A percentile compares a stretch with the other conserved stretches of the same genome.
Evolutionary conservation across 2,888 invertebrate species (phyloP).

Genomic region (Pherbina coryleti): DNA sequence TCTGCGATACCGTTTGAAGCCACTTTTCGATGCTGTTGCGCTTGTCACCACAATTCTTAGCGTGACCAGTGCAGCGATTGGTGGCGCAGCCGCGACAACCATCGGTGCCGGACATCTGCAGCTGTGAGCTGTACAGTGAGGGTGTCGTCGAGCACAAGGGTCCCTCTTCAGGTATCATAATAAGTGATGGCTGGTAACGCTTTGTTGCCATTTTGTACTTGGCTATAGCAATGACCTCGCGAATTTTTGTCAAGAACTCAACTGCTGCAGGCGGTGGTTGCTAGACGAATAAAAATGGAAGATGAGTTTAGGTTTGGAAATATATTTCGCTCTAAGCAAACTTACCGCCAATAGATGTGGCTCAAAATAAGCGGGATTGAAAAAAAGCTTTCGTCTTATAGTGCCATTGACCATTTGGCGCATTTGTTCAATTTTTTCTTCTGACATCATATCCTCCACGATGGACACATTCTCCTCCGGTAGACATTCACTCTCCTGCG

Average conservation of each 20-base stretch:
- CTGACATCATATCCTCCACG: slow-evolving; percentile 79
- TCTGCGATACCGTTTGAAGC: slow-evolving; percentile 78
- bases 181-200: slow-evolving; percentile 82
- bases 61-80: slow-evolving; percentile 59
- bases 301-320: too few species aligned
- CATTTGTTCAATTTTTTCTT: slow-evolving; percentile 76
- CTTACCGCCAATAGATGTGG: slow-evolving; percentile 85
- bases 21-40: slow-evolving; percentile 81
- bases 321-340: slow-evolving; percentile 29
- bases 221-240: slow-evolving; percentile 90
- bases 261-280: slow-evolving; percentile 91
- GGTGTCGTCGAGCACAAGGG: slow-evolving; percentile 53
- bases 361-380: slow-evolving; percentile 93
- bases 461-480: slow-evolving; percentile 90
- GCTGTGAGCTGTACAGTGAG: slow-evolving; percentile 71
- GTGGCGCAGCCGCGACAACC: slow-evolving; percentile 54
- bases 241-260: slow-evolving; percentile 89
- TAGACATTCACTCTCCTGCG: slow-evolving; percentile 75
- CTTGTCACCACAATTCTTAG: slow-evolving; percentile 76
- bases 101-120: slow-evolving; percentile 58
- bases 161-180: slow-evolving; percentile 84
- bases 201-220: slow-evolving; percentile 89
- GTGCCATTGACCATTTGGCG: slow-evolving; percentile 77
- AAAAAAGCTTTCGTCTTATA: slow-evolving; percentile 84
- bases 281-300: slow-evolving; percentile 70